Conservation (phyloP, 2,113 vertebrate species). For the Perognathus longimembris region DNA sequence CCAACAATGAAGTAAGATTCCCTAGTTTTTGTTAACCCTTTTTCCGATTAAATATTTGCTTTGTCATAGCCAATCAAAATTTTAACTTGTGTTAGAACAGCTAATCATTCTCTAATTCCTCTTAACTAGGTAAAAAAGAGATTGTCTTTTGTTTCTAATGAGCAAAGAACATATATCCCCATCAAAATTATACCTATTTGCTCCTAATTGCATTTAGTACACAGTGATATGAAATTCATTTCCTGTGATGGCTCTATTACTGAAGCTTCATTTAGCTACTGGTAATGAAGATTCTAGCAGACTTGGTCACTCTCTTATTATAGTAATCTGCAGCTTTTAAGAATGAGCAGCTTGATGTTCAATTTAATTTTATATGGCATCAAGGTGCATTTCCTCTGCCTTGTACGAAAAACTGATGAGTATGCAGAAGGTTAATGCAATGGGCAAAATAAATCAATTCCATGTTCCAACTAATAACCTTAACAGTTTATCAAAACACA, state of each 20-base stretch:
- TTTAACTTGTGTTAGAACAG: slow-evolving; percentile 30
- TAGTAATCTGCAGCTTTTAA: slow-evolving; percentile 64
- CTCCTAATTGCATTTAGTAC: slow-evolving; percentile 76
- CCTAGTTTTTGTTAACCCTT: not conserved
- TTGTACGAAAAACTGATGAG: slow-evolving; percentile 73
- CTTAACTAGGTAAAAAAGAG: slow-evolving; percentile 29
- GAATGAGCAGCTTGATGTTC: slow-evolving; percentile 50
- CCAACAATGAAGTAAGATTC: no score
- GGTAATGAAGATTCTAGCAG: slow-evolving; percentile 65
- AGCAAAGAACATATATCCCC: slow-evolving; percentile 64
- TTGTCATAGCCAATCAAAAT: not conserved
- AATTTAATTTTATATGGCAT: slow-evolving; percentile 77
- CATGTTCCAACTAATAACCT: slow-evolving; percentile 77
- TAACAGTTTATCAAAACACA: slow-evolving; percentile 79
- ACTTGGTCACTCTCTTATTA: slow-evolving; percentile 64
- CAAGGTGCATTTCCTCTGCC: slow-evolving; percentile 77
- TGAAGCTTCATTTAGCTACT: slow-evolving; percentile 65
- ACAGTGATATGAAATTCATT: slow-evolving; percentile 71
- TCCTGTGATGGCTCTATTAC: slow-evolving; percentile 69
- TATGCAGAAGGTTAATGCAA: slow-evolving; percentile 81
- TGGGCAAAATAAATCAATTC: slow-evolving; percentile 84
- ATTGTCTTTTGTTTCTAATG: slow-evolving; percentile 62
- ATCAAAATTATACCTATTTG: slow-evolving; percentile 70
- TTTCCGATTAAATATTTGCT: not conserved
- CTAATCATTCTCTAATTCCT: not conserved